A percentile compares a stretch with the other conserved stretches of the same genome.
Conservation (phyloP, 2,888 invertebrate genomes). For the Diarsia brunnea region DNA sequence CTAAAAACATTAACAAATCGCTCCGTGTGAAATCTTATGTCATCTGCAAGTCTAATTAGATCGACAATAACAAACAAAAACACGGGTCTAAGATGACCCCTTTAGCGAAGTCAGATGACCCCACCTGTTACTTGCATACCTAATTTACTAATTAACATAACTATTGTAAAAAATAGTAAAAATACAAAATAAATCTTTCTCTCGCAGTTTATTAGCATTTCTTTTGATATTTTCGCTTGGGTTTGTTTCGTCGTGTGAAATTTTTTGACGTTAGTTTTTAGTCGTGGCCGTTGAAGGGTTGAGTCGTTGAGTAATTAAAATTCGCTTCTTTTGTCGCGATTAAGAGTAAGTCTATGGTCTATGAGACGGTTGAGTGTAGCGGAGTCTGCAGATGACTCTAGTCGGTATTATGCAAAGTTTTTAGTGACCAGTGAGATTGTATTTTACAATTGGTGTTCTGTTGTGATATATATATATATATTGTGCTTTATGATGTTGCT, state of each 20-base stretch:
- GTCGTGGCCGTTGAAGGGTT: constrained; percentile 61
- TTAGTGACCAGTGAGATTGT: constrained; percentile 3
- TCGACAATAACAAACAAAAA: constrained; percentile 64
- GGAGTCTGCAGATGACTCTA: constrained; percentile 18
- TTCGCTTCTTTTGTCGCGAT: constrained; percentile 64
- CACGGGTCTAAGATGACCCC: constrained; percentile 78
- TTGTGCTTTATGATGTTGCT: neutral
- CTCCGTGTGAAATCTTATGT: constrained; percentile 69
- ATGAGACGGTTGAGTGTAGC: constrained; percentile 18
- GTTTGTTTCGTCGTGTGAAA: constrained; percentile 61
- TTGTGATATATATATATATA: neutral
- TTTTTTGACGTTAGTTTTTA: constrained; percentile 53
- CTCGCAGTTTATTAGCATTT: constrained; percentile 76
- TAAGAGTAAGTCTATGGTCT: constrained; percentile 33
- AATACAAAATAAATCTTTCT: constrained; percentile 65
- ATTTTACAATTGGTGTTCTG: neutral
- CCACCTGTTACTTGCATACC: constrained; percentile 82
- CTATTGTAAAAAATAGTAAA: constrained; percentile 59
- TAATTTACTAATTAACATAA: constrained; percentile 75
- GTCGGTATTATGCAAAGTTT: constrained; percentile 17
- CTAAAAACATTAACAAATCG: constrained; percentile 63
- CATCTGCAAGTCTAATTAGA: constrained; percentile 81
- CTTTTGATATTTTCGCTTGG: constrained; percentile 66
- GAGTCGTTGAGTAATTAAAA: constrained; percentile 59
- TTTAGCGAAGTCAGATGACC: constrained; percentile 79